These are phyloP conservation scores for Patella caerulea DNA, from an alignment of 2,888 invertebrate species.

Conservation along the genomic window DNA sequence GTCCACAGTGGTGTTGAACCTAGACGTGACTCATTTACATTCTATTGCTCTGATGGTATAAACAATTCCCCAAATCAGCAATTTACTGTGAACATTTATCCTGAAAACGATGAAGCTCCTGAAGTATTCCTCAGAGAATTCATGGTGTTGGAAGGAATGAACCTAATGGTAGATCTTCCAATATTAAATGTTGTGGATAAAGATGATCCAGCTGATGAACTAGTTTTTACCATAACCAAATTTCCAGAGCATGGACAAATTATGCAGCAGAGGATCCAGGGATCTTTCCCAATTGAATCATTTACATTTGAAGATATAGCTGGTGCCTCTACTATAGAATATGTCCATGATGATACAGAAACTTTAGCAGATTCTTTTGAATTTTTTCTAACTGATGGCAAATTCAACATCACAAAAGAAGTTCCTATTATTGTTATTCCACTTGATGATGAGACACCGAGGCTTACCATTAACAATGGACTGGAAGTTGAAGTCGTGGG, in stretches of 20 bases:
- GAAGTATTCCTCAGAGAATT: slow-evolving; percentile 67
- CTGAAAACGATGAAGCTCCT: slow-evolving; percentile 70
- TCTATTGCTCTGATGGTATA: slow-evolving; percentile 69
- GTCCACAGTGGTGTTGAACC: slow-evolving; percentile 70
- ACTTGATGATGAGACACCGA: slow-evolving; percentile 71
- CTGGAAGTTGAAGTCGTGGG: slow-evolving; percentile 65
- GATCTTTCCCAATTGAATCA: slow-evolving; percentile 56
- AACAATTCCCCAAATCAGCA: slow-evolving; percentile 60
- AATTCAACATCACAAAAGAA: slow-evolving; percentile 62
- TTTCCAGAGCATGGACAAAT: slow-evolving; percentile 66
- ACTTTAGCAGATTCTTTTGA: slow-evolving; percentile 67
- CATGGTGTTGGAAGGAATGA: slow-evolving; percentile 69
- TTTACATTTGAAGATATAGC: slow-evolving; percentile 67
- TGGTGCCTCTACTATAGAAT: slow-evolving; percentile 64
- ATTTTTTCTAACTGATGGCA: slow-evolving; percentile 66
- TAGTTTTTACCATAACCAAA: slow-evolving; percentile 62
- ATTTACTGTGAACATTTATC: slow-evolving; percentile 63
- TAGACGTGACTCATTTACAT: slow-evolving; percentile 59
- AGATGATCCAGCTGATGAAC: slow-evolving; percentile 65
- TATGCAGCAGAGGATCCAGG: slow-evolving; percentile 62
- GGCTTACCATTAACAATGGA: slow-evolving; percentile 69
- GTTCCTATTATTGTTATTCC: slow-evolving; percentile 66
- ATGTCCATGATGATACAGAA: slow-evolving; percentile 71
- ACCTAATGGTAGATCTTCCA: slow-evolving; percentile 67
- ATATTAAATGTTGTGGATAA: slow-evolving; percentile 67